Evolutionary conservation across 2,888 invertebrate genomes (phyloP).

Genomic region (Vanessa cardui): DNA sequence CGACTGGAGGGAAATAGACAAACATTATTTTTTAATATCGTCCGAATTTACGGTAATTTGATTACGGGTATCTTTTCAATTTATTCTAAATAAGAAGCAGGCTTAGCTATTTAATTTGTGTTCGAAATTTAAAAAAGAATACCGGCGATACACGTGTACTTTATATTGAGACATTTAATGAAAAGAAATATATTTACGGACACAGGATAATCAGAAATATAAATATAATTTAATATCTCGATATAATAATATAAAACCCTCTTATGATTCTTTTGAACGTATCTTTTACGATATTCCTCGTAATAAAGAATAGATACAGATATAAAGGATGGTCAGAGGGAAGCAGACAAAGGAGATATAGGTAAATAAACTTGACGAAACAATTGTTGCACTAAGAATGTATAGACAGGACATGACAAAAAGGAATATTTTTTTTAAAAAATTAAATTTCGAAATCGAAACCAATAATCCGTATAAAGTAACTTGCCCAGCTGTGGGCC

Average conservation of each 20-base stretch:
- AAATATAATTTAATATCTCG: conserved; percentile 7
- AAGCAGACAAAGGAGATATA: conserved; percentile 43
- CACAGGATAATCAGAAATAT: not conserved
- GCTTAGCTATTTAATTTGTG: conserved; percentile 10
- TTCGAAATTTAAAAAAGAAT: not conserved
- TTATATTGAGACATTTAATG: not conserved
- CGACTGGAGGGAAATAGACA: conserved; percentile 53
- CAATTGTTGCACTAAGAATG: conserved; percentile 25
- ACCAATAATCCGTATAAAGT: no score
- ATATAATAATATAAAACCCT: conserved; percentile 25
- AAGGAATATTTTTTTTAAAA: not conserved
- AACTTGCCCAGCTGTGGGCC: no score
- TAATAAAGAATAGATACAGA: conserved; percentile 41
- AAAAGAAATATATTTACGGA: not conserved
- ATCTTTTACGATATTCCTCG: conserved; percentile 33
- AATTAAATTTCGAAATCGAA: no score
- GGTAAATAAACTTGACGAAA: conserved; percentile 51
- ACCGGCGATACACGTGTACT: conserved; percentile 3
- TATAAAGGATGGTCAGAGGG: conserved; percentile 41
- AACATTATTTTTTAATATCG: conserved; percentile 46
- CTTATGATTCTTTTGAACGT: conserved; percentile 20
- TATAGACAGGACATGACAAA: conserved; percentile 28
- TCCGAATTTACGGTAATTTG: conserved; percentile 53
- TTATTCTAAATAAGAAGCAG: conserved; percentile 4
- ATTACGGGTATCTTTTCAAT: conserved; percentile 38